A percentile compares a stretch with the other conserved stretches of the same genome.
phyloP scores from a whole-genome alignment of 2,888 invertebrate species.

The Apamea anceps region DNA sequence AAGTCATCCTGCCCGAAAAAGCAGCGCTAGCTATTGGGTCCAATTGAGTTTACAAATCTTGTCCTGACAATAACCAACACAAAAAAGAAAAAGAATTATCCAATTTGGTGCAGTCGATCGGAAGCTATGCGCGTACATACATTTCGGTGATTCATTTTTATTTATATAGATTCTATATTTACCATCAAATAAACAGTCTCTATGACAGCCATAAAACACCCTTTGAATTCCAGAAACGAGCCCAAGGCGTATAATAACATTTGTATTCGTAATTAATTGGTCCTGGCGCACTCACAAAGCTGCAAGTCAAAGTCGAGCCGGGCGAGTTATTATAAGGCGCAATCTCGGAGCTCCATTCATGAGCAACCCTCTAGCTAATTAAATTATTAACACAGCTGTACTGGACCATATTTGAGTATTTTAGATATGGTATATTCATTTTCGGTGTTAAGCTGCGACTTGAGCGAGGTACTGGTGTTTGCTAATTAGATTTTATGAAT shows the following conservation, averaged over 20 bases:
- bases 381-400: conserved; percentile 31
- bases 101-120: too few species aligned
- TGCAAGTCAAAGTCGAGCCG: conserved; percentile 31
- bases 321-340: conserved; percentile 40
- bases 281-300: conserved; percentile 14
- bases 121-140: too few species aligned
- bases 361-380: conserved; percentile 21
- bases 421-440: conserved; percentile 20
- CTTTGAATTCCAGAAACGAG: conserved; percentile 10
- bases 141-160: too few species aligned
- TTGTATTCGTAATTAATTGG: conserved; percentile 55
- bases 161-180: too few species aligned
- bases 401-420: conserved; percentile 2
- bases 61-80: too few species aligned
- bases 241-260: conserved; percentile 47
- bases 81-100: too few species aligned
- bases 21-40: too few species aligned
- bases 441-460: background rate
- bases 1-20: too few species aligned
- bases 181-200: conserved; percentile 1
- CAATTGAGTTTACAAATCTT: too few species aligned
- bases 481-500: conserved; percentile 18
- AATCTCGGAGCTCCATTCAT: conserved; percentile 33
- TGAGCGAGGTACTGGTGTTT: background rate
- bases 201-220: conserved; percentile 17